phyloP scores from a whole-genome alignment of 2,113 vertebrate species.

The Pithys albifrons region DNA sequence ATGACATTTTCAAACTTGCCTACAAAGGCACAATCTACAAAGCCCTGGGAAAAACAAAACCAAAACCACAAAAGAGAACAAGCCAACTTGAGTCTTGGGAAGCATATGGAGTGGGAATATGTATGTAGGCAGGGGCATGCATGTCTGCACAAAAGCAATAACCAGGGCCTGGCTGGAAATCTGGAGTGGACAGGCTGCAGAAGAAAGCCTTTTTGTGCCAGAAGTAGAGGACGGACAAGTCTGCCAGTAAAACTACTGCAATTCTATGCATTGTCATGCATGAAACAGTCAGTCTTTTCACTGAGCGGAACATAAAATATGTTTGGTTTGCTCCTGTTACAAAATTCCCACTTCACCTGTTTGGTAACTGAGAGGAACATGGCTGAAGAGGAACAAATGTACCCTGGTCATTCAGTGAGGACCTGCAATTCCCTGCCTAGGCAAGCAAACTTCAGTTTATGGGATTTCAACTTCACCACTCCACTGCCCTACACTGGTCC shows the following conservation, averaged over 20 bases:
- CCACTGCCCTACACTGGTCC: too few species aligned
- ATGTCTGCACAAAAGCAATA: background rate
- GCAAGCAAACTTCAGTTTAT: background rate
- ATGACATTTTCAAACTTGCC: constrained; percentile 56
- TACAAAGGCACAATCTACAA: background rate
- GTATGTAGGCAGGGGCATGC: accelerated
- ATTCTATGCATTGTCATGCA: accelerated
- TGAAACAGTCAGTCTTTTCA: background rate
- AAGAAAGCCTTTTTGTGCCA: background rate
- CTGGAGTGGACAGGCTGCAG: background rate
- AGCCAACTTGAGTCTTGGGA: accelerated
- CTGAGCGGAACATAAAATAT: background rate
- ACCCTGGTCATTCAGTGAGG: accelerated
- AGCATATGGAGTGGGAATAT: background rate
- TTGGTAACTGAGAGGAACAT: background rate
- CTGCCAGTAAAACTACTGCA: background rate
- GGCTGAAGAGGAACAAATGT: background rate
- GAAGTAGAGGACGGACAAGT: background rate
- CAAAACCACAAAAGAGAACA: background rate
- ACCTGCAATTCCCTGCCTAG: background rate
- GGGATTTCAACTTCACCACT: background rate
- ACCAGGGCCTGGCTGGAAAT: background rate
- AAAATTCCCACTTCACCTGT: background rate
- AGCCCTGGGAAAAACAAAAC: background rate
- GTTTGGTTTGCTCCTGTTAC: background rate